phyloP scores from a whole-genome alignment of 2,888 invertebrate species.

The Bembecia ichneumoniformis region DNA sequence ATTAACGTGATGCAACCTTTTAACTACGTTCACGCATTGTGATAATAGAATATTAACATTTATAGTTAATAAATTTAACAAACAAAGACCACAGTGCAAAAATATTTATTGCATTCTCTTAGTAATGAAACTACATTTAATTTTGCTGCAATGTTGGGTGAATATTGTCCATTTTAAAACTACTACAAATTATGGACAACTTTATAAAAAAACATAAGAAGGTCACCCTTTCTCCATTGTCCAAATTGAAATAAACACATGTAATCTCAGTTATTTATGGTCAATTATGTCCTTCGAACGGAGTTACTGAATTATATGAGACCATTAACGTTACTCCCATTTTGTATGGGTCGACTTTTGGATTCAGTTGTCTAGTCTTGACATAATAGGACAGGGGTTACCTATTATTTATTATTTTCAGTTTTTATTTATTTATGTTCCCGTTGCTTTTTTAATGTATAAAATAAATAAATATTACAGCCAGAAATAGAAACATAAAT shows the following conservation, averaged over 20 bases:
- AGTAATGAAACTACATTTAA: conserved; percentile 16
- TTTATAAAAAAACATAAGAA: conserved; percentile 4
- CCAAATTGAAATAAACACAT: conserved; percentile 51
- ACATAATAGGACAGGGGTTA: not conserved
- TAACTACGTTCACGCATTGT: too few relatives aligned
- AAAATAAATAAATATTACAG: too few relatives aligned
- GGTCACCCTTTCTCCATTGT: conserved; percentile 21
- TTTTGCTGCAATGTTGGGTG: conserved; percentile 12
- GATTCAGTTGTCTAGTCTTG: conserved; percentile 43
- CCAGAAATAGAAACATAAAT: too few relatives aligned
- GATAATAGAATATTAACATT: too few relatives aligned
- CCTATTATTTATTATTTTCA: too few relatives aligned
- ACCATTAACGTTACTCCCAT: conserved; percentile 37
- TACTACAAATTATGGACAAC: conserved; percentile 14
- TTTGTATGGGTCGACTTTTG: conserved; percentile 32
- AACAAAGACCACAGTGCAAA: not conserved
- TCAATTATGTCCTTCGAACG: conserved; percentile 61
- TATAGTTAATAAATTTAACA: not conserved
- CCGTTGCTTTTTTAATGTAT: too few relatives aligned
- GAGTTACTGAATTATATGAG: conserved; percentile 40
- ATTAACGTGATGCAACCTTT: too few relatives aligned
- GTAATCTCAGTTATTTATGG: conserved; percentile 65
- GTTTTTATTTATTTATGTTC: too few relatives aligned
- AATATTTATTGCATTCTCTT: not conserved
- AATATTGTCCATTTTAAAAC: conserved; percentile 15